Base-by-base conservation (phyloP, 2,888 invertebrate genomes). In the Athalia cordata region DNA sequence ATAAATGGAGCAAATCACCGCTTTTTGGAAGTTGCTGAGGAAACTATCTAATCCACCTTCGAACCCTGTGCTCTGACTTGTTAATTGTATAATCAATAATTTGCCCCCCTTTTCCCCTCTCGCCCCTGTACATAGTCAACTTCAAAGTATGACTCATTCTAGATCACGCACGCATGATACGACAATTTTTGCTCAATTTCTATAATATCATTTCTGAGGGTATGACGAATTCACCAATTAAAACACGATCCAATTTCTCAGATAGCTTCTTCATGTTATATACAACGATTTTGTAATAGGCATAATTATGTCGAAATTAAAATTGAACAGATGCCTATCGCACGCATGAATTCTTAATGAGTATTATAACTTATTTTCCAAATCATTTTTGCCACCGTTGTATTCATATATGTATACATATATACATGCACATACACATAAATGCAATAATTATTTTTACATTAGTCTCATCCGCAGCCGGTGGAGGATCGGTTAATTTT, bases 151-250 rank as follows among this genome's bases (percentile, higher is more conserved):
- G 89, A 89, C 88, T 89, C 88, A 89, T 84, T 89, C 84, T 87
- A 86, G 86, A 86, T 87, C 86, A 85, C 74, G 80, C 75, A 75
- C 74, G 68, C 83, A 85, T 85, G 87, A 87, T 87, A 87, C 82
- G 84, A 83, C 86, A 85, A 87, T 86, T 83, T 83, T 81, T 80
- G 82, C 81, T 85, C 85, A 85, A 85, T 86, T 84, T 87, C 88
- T 88, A 89, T 90, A 89, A 89, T 89, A 88, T 87, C 89, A 88
- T 88, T 89, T 87, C 86, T 87, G 84, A 85, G 85, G 86, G 87
- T 87, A 90, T 90, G 89, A 89, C 89, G 89, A 90, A 90, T 89
- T 87, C 87, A 83, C 88, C 88, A 90, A 90, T 89, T 89, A 89
- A 87, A 88, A 87, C 86, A 85, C 87, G 87, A 89, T 89, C 87